phyloP scores from a whole-genome alignment of 2,797 vertebrate species.

The Numenius phaeopus region DNA sequence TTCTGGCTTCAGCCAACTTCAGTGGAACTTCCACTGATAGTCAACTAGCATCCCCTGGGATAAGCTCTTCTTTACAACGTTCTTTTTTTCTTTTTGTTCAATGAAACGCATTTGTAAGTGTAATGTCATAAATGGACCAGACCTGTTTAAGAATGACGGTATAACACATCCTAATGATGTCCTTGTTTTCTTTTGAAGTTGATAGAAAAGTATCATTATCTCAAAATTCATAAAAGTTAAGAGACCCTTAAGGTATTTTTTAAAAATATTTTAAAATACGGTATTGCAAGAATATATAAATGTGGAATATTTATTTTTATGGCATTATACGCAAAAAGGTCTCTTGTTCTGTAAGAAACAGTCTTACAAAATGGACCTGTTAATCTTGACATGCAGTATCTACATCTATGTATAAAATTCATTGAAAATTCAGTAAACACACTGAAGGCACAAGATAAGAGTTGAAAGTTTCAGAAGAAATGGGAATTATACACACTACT shows the following conservation, averaged over 20 bases:
- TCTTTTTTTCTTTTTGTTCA: background rate
- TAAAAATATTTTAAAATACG: background rate
- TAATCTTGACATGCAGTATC: background rate
- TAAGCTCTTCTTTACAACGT: background rate
- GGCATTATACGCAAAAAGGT: background rate
- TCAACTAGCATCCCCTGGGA: background rate
- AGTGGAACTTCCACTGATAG: too few species aligned
- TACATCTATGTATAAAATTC: background rate
- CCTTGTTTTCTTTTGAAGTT: background rate
- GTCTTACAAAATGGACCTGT: background rate
- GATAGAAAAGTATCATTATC: background rate
- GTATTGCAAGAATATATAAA: background rate
- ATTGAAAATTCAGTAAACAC: slow-evolving; percentile 21
- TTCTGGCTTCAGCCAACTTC: too few species aligned
- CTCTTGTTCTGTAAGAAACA: background rate
- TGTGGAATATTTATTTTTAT: background rate
- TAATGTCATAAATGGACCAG: background rate
- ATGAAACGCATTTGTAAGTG: background rate
- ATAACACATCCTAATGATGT: background rate
- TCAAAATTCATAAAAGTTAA: background rate
- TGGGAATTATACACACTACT: background rate
- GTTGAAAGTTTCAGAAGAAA: slow-evolving; percentile 33
- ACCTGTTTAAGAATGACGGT: background rate
- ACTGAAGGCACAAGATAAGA: slow-evolving; percentile 28
- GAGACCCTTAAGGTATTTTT: background rate